phyloP scores from a whole-genome alignment of 2,113 vertebrate species.

The Odocoileus virginianus region DNA sequence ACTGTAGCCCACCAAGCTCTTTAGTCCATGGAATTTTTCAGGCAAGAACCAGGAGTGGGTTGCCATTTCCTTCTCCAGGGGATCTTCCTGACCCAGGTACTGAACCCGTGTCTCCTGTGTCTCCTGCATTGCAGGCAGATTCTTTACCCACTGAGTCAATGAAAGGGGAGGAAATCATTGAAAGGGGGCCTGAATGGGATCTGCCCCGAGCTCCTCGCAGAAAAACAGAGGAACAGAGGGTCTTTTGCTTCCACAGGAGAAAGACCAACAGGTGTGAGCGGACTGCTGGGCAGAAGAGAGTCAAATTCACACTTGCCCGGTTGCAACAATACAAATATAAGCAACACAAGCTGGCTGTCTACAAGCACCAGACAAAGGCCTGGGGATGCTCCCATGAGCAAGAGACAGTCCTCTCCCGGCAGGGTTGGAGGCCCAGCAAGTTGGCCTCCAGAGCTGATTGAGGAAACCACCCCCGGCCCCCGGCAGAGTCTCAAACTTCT shows the following conservation, averaged over 20 bases:
- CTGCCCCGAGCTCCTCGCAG: no score
- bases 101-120: not conserved
- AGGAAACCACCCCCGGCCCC: not conserved
- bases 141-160: not conserved
- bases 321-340: not conserved
- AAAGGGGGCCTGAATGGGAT: not conserved
- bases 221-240: not conserved
- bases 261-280: not conserved
- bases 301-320: not conserved
- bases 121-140: not conserved
- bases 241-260: not conserved
- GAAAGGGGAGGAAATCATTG: not conserved
- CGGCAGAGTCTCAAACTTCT: not conserved
- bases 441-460: not conserved
- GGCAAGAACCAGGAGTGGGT: not conserved
- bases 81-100: not conserved
- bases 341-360: not conserved
- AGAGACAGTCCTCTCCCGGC: not conserved
- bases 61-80: not conserved
- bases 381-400: not conserved
- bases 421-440: not conserved
- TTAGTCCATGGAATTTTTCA: not conserved
- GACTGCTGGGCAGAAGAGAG: not conserved
- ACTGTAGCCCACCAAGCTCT: not conserved
- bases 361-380: not conserved